Evolutionary conservation across 2,888 invertebrate genomes (phyloP), one percentile per base, ranked within the genome.

Genomic region (Drosophila mettleri): DNA sequence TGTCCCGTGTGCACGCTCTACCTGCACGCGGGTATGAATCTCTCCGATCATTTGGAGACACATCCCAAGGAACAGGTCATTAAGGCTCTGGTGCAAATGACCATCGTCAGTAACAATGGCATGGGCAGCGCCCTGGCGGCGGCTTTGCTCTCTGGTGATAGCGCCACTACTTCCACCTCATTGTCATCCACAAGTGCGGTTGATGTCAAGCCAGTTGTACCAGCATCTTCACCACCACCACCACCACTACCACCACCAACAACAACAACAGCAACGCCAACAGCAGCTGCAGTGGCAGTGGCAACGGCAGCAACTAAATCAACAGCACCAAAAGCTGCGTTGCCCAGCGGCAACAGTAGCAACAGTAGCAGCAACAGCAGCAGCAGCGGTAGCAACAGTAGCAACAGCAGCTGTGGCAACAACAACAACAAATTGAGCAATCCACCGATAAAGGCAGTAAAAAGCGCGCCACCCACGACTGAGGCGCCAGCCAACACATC

Each of bases 31-130:
- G 97, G 97, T 62, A 97, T 97, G 93, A 94, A 95, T 66, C 93
- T 97, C 80, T 96, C 96, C 90, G 94, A 94, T 74, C 97, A 97
- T 91, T 93, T 97, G 91, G 95, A 96, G 90, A 97, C 96, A 27
- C 97, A 97, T 93, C 97, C 97, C 41, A 97, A 97, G 92, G 97
- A 97, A 85, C 96, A 96, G 92, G 96, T 97, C 53, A 97, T 97
- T 81, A 96, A 95, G 91, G 97, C 97, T 24, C 93, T 97, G 72
- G 92, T 94, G 58, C 90, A 92, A 73, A 85, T 92, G 89, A 90
- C 91, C 38, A 89, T 91, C 57, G 74, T 78, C 14, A 87, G 87
- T 12, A 73, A 64, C 59, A 84, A 53, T 65, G 60, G 73, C 45
- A 51, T 74, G 46, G 76, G 72, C 38, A 74, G 71, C 45, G 76